These are phyloP conservation scores for Odontophorus gujanensis DNA, from an alignment of 2,113 vertebrate species.

Conservation along the genomic window DNA sequence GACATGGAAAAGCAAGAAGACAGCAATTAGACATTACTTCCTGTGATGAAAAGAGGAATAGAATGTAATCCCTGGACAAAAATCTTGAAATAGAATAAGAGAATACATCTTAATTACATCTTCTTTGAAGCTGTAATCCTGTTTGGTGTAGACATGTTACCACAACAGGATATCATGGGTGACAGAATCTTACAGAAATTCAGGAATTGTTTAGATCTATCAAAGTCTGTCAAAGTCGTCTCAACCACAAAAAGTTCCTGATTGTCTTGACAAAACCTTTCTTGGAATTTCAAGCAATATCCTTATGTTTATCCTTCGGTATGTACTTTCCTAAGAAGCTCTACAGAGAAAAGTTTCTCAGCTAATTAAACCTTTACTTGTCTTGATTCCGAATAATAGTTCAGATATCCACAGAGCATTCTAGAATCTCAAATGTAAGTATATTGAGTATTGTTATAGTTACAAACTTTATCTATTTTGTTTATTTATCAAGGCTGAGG, in stretches of 20 bases:
- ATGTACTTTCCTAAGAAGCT: not conserved
- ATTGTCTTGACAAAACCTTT: not conserved
- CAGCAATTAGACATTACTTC: not conserved
- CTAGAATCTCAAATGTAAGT: not conserved
- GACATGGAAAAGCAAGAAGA: not conserved
- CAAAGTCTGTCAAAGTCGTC: not conserved
- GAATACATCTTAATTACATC: not conserved
- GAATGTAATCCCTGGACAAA: not conserved
- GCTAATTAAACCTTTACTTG: not conserved
- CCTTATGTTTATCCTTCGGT: not conserved
- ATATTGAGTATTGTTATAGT: not conserved
- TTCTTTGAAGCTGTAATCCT: not conserved
- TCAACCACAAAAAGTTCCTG: not conserved
- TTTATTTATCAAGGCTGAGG: not conserved
- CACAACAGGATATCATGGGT: not conserved
- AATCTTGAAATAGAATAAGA: not conserved
- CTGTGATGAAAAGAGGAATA: not conserved
- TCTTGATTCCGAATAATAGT: not conserved
- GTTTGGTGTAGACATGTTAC: not conserved
- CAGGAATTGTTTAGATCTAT: not conserved
- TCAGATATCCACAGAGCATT: not conserved
- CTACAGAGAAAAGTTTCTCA: not conserved
- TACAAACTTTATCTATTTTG: not conserved
- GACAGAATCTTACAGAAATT: not conserved
- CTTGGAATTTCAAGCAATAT: not conserved